A percentile compares a stretch with the other conserved stretches of the same genome.
Evolutionary conservation across 2,888 invertebrate genomes (phyloP).

Genomic region (Tiliacea aurago): DNA sequence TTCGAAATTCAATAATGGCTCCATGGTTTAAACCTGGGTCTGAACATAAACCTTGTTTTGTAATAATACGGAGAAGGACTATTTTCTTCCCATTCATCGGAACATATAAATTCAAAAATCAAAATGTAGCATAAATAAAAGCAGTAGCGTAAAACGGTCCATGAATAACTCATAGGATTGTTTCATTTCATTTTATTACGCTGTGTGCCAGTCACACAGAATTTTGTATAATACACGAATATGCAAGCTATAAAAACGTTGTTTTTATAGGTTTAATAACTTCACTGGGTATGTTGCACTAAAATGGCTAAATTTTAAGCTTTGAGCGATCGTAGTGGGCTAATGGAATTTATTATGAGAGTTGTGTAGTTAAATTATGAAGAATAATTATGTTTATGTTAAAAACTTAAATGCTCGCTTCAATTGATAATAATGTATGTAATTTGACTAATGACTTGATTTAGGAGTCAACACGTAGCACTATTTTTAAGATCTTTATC

Average conservation of each 20-base stretch:
- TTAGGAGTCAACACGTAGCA: too few relatives aligned
- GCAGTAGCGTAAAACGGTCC: conserved; percentile 77
- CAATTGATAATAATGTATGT: too few relatives aligned
- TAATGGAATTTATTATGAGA: conserved; percentile 45
- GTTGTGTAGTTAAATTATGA: conserved; percentile 6
- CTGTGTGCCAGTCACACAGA: conserved; percentile 81
- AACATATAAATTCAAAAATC: conserved; percentile 49
- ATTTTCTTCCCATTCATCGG: background rate
- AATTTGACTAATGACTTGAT: too few relatives aligned
- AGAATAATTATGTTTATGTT: background rate
- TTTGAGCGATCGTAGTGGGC: conserved; percentile 48
- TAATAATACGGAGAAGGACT: too few relatives aligned
- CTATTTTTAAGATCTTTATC: too few relatives aligned
- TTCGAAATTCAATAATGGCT: too few relatives aligned
- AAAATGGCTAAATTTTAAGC: conserved; percentile 61
- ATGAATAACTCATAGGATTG: conserved; percentile 87
- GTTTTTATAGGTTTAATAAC: conserved; percentile 81
- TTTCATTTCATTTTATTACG: conserved; percentile 88
- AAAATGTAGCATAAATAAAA: conserved; percentile 44
- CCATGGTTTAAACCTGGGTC: too few relatives aligned
- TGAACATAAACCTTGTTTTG: too few relatives aligned
- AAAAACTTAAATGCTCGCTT: background rate
- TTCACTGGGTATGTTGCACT: conserved; percentile 71
- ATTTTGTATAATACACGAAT: conserved; percentile 79
- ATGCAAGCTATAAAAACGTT: conserved; percentile 80